These are phyloP conservation scores for Phataginus tetradactyla DNA, from an alignment of 2,797 vertebrate species.

Conservation along the genomic window DNA sequence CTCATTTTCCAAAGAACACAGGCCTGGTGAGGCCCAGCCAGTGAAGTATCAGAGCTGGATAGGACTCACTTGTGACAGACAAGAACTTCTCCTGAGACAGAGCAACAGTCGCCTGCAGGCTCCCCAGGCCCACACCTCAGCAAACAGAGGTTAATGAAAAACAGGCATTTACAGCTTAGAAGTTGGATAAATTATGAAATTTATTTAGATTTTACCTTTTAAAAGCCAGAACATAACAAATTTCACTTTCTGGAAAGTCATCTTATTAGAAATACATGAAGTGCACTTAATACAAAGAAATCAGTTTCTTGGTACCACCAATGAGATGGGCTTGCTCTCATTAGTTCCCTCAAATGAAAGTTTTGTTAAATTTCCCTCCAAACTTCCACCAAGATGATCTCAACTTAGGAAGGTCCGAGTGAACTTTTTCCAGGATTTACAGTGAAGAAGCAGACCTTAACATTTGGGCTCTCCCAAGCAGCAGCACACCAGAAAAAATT, in stretches of 20 bases:
- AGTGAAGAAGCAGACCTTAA: neutral
- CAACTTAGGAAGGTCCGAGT: neutral
- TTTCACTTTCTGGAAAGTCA: conserved; percentile 77
- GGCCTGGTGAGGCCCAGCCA: neutral
- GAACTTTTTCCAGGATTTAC: conserved; percentile 21
- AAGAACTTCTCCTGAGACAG: neutral
- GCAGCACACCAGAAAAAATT: neutral
- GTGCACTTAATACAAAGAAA: conserved; percentile 85
- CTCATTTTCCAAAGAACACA: neutral
- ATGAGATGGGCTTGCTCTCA: neutral
- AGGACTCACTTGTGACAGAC: neutral
- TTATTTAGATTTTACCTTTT: conserved; percentile 85
- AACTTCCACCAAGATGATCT: neutral
- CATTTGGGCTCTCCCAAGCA: neutral
- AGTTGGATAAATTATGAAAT: conserved; percentile 84
- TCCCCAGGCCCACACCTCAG: neutral
- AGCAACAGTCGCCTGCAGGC: neutral
- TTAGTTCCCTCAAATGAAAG: neutral
- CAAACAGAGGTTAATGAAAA: neutral
- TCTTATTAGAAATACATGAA: conserved; percentile 83
- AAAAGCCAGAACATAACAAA: conserved; percentile 84
- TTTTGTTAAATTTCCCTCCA: neutral
- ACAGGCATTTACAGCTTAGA: neutral
- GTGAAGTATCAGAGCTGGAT: neutral
- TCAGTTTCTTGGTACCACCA: neutral